Conservation (phyloP, 2,888 invertebrate genomes). For the Smittia aterrima region DNA sequence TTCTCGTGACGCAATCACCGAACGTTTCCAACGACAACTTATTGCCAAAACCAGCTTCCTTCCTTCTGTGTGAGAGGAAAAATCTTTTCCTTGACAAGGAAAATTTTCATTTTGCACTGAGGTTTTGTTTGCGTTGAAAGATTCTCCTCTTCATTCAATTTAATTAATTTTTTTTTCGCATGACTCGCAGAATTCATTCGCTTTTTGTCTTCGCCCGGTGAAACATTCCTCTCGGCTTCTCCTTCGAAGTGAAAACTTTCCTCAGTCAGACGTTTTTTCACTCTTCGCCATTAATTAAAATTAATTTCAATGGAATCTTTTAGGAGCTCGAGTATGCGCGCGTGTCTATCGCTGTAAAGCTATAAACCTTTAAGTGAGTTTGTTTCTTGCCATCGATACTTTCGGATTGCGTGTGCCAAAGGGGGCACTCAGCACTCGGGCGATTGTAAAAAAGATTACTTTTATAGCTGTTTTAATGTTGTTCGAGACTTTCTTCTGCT, state of each 20-base stretch:
- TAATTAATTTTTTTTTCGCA: conserved; percentile 24
- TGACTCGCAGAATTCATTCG: neutral
- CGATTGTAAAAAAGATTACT: conserved; percentile 41
- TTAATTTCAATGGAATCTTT: conserved; percentile 17
- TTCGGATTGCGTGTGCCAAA: neutral
- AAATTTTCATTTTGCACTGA: too few relatives aligned
- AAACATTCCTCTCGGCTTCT: neutral
- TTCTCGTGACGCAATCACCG: too few relatives aligned
- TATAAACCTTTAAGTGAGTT: neutral
- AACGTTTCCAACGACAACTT: too few relatives aligned
- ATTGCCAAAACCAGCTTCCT: too few relatives aligned
- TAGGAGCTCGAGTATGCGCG: neutral
- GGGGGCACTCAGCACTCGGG: neutral
- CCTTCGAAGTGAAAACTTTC: neutral
- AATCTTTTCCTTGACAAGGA: too few relatives aligned
- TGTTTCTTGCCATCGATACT: neutral
- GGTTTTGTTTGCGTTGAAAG: too few relatives aligned
- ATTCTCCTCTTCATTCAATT: neutral
- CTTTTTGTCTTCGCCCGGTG: neutral
- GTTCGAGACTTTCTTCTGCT: conserved; percentile 27
- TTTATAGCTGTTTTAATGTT: conserved; percentile 40
- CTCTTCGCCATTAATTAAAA: conserved; percentile 24
- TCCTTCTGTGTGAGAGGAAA: too few relatives aligned
- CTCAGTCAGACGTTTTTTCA: neutral
- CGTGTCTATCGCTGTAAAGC: neutral